phyloP scores from a whole-genome alignment of 2,888 invertebrate genomes.

The Drosophila neonasuta region DNA sequence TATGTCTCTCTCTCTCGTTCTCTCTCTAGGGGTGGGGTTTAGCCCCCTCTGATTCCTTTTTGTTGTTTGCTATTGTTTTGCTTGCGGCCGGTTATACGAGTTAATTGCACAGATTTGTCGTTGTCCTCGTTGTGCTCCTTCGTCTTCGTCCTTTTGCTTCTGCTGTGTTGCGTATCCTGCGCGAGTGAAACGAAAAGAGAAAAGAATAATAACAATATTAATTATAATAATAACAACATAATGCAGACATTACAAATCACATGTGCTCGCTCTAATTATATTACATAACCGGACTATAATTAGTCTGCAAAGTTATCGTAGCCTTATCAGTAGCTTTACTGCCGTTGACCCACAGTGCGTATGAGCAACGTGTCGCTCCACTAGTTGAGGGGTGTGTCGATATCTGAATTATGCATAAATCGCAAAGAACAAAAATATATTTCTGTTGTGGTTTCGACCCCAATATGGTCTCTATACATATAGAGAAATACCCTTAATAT shows the following conservation, averaged over 20 bases:
- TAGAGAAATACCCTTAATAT: constrained; percentile 8
- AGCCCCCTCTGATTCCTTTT: constrained; percentile 15
- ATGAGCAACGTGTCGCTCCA: constrained; percentile 6
- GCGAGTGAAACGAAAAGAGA: constrained; percentile 12
- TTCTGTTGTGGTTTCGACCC: not conserved
- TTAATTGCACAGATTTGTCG: constrained; percentile 71
- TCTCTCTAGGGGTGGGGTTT: constrained; percentile 9
- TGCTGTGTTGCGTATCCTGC: constrained; percentile 14
- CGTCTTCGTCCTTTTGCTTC: not conserved
- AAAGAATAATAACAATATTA: constrained; percentile 6
- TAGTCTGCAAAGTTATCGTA: constrained; percentile 32
- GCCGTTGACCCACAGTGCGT: constrained; percentile 41
- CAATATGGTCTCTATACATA: constrained; percentile 15
- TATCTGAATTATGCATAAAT: constrained; percentile 44
- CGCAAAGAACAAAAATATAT: constrained; percentile 4
- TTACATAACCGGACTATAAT: constrained; percentile 34
- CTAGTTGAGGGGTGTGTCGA: constrained; percentile 20
- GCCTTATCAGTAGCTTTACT: constrained; percentile 29
- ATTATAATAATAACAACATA: constrained; percentile 20
- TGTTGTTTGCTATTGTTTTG: constrained; percentile 41
- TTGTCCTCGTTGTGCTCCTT: constrained; percentile 39
- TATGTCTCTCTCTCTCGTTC: constrained; percentile 8
- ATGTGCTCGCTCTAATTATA: constrained; percentile 33
- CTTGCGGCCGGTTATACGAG: constrained; percentile 54
- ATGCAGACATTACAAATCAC: constrained; percentile 21